Conservation (phyloP, 2,797 vertebrate species). For the Echeneis naucrates region DNA sequence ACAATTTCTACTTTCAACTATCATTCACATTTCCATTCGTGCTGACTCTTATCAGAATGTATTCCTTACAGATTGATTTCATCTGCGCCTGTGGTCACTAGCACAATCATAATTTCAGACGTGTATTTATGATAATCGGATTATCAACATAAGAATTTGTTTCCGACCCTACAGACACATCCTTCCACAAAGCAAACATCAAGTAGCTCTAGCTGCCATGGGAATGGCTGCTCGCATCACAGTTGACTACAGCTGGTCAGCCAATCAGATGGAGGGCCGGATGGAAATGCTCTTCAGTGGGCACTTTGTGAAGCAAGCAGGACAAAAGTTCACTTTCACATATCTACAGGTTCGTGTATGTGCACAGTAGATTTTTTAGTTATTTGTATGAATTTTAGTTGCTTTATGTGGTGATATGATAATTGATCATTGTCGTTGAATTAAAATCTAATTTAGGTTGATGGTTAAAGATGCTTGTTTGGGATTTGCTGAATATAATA, state of each 20-base stretch:
- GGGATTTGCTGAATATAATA: not conserved
- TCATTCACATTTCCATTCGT: no score
- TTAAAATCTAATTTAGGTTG: not conserved
- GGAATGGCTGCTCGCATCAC: constrained; percentile 70
- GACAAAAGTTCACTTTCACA: constrained; percentile 64
- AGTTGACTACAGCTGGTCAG: constrained; percentile 68
- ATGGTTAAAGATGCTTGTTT: not conserved
- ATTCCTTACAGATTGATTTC: not conserved
- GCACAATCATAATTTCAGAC: not conserved
- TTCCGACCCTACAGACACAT: constrained; percentile 24
- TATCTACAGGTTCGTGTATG: constrained; percentile 73
- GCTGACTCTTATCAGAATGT: not conserved
- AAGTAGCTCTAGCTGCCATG: constrained; percentile 8
- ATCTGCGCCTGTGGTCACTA: not conserved
- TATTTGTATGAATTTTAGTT: no score
- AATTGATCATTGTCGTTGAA: no score
- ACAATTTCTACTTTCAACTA: no score
- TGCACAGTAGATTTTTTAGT: no score
- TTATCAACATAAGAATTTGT: not conserved
- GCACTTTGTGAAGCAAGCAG: constrained; percentile 27
- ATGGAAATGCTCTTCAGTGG: constrained; percentile 57
- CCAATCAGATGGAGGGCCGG: constrained; percentile 67
- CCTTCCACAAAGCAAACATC: constrained; percentile 30
- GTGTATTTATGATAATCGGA: not conserved
- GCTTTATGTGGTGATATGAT: no score